phyloP scores from a whole-genome alignment of 2,113 vertebrate genomes.

The Poecilia latipinna region DNA sequence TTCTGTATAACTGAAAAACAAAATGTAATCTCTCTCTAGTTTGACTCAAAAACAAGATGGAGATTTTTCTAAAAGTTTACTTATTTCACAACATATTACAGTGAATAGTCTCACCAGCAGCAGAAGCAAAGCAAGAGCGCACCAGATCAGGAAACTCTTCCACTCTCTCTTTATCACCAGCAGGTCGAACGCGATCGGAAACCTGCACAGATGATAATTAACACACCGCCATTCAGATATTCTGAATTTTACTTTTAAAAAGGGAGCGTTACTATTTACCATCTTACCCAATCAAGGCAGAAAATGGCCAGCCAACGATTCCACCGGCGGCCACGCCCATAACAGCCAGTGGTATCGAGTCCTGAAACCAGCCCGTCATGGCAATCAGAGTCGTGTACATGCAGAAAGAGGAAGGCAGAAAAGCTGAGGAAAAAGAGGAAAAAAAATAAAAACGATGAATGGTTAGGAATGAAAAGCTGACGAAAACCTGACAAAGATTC shows the following conservation, averaged over 20 bases:
- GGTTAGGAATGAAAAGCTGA: neutral
- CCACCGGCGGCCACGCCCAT: slow-evolving; percentile 90
- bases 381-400: slow-evolving; percentile 95
- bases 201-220: slow-evolving; percentile 67
- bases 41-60: neutral
- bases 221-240: neutral
- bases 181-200: slow-evolving; percentile 93
- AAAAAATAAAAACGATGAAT: neutral
- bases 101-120: slow-evolving; percentile 86
- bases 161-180: slow-evolving; percentile 88
- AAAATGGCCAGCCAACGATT: slow-evolving; percentile 95
- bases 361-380: slow-evolving; percentile 98
- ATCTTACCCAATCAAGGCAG: slow-evolving; percentile 90
- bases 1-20: neutral
- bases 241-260: neutral
- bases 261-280: neutral
- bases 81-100: neutral
- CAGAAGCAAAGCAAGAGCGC: slow-evolving; percentile 84
- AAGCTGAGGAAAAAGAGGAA: slow-evolving; percentile 79
- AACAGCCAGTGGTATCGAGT: slow-evolving; percentile 87
- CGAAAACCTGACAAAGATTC: neutral
- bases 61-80: neutral
- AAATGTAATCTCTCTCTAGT: neutral
- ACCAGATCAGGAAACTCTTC: slow-evolving; percentile 91
- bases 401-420: slow-evolving; percentile 96